Percentiles rank a stretch among this genome's conserved stretches.
phyloP scores from a whole-genome alignment of 2,888 invertebrate species.

The Phorcus lineatus region DNA sequence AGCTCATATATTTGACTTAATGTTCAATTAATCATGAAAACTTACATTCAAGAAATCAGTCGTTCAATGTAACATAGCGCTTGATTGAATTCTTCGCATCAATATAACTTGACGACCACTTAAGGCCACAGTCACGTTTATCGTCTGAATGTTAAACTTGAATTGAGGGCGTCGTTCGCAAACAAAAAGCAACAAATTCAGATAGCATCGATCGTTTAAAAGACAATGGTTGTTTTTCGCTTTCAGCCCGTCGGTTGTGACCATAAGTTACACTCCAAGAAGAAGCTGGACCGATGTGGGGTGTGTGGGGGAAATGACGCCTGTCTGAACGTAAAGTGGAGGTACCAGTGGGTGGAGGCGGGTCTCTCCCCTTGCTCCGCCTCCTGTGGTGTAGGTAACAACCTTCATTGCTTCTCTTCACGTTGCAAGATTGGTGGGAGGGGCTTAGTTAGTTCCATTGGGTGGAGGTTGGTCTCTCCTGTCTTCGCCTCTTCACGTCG shows the following conservation, averaged over 20 bases:
- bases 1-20: too few species aligned
- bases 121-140: too few species aligned
- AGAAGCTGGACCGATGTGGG: conserved; percentile 78
- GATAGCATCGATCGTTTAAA: too few species aligned
- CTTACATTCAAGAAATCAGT: too few species aligned
- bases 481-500: conserved; percentile 88
- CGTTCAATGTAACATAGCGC: too few species aligned
- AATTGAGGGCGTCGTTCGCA: too few species aligned
- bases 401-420: conserved; percentile 22
- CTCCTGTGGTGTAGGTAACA: conserved; percentile 94
- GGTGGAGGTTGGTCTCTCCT: conserved; percentile 82
- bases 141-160: too few species aligned
- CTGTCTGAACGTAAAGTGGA: conserved; percentile 80
- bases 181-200: too few species aligned
- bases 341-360: conserved; percentile 83
- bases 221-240: not conserved
- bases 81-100: too few species aligned
- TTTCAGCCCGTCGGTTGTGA: conserved; percentile 79
- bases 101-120: too few species aligned
- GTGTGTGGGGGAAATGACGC: conserved; percentile 78
- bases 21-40: too few species aligned
- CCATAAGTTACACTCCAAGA: conserved; percentile 77
- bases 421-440: conserved; percentile 72
- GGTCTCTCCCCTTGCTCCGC: conserved; percentile 88
- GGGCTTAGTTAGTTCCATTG: conserved; percentile 80